Conservation (phyloP, 1,140 invertebrate genomes). For the Chironomus striatipennis region DNA sequence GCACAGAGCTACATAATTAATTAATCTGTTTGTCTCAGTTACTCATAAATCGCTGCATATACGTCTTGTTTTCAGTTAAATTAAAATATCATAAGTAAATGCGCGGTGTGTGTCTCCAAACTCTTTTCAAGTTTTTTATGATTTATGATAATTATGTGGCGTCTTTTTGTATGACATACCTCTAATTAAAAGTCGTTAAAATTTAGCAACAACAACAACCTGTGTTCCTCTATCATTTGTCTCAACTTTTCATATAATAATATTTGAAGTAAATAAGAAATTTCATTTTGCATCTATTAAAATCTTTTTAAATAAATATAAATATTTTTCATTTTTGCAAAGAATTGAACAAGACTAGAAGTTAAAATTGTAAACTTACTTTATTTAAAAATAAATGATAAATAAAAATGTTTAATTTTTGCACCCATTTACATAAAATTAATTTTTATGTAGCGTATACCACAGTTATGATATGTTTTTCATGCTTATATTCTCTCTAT, state of each 20-base stretch:
- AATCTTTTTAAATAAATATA: too few relatives aligned
- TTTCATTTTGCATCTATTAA: too few relatives aligned
- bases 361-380: too few relatives aligned
- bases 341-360: too few relatives aligned
- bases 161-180: neutral
- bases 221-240: neutral
- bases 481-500: too few relatives aligned
- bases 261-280: neutral
- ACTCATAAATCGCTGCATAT: neutral
- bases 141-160: constrained; percentile 5
- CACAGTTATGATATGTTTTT: too few relatives aligned
- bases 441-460: too few relatives aligned
- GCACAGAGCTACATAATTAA: neutral
- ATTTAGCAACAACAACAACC: neutral
- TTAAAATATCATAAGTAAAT: neutral
- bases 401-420: too few relatives aligned
- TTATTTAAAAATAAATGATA: too few relatives aligned
- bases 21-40: neutral
- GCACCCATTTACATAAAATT: too few relatives aligned
- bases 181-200: constrained; percentile 18
- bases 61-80: neutral
- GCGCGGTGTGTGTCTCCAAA: constrained; percentile 6
- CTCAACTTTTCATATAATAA: neutral
- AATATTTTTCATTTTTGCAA: too few relatives aligned
- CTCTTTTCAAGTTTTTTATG: neutral